Evolutionary conservation across 2,888 invertebrate species (phyloP).

Genomic region (Apamea anceps): DNA sequence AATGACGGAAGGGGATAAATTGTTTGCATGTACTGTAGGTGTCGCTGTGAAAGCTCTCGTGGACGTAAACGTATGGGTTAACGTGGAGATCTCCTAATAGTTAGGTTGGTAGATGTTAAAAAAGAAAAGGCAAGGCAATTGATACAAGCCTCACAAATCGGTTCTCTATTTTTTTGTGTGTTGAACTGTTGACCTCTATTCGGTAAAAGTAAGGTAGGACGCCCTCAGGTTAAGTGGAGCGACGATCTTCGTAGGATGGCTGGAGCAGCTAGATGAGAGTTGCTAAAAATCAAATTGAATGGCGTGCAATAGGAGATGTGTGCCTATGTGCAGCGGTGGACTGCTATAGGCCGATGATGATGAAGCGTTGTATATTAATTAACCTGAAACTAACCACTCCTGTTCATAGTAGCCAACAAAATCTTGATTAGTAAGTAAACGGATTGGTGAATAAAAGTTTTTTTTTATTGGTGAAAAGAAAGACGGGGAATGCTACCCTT

Average conservation of each 20-base stretch:
- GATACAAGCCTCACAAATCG: neutral
- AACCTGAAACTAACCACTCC: too few relatives aligned
- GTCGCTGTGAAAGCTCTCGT: conserved; percentile 1
- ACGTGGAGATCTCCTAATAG: neutral
- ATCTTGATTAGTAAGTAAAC: neutral
- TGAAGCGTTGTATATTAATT: neutral
- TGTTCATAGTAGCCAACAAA: neutral
- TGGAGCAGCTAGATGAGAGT: too few relatives aligned
- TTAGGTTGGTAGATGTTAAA: neutral
- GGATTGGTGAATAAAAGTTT: neutral
- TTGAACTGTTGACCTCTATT: too few relatives aligned
- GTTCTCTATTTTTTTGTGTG: neutral
- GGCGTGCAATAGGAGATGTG: too few relatives aligned
- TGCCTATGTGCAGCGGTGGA: too few relatives aligned
- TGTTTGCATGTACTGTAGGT: conserved; percentile 25
- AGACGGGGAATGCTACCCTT: neutral
- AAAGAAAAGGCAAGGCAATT: neutral
- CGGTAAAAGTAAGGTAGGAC: too few relatives aligned
- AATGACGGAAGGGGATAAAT: conserved; percentile 66
- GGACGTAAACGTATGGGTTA: neutral
- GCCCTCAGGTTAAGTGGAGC: too few relatives aligned
- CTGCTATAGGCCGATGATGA: too few relatives aligned
- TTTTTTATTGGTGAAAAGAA: neutral
- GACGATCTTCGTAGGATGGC: too few relatives aligned
- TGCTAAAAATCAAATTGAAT: too few relatives aligned